phyloP scores from a whole-genome alignment of 2,113 vertebrate species.

The Octodon degus region DNA sequence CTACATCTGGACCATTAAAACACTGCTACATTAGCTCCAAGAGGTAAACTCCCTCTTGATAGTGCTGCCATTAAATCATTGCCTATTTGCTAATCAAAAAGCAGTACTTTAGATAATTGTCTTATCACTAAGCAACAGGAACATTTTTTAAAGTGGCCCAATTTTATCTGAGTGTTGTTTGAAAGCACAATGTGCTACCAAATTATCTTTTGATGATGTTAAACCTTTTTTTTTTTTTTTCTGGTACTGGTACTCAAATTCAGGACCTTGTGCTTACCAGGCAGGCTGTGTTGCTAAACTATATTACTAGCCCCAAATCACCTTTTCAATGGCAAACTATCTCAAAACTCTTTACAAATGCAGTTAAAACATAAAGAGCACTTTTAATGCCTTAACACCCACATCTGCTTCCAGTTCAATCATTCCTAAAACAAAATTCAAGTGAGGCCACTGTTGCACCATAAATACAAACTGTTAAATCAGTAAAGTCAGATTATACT shows the following conservation, averaged over 20 bases:
- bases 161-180: not conserved
- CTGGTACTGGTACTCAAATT: too few species aligned
- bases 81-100: not conserved
- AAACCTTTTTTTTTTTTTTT: too few species aligned
- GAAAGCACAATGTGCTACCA: not conserved
- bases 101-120: not conserved
- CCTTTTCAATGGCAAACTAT: slow-evolving; percentile 4
- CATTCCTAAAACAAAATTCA: not conserved
- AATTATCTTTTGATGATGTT: not conserved
- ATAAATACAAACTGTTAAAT: slow-evolving; percentile 3
- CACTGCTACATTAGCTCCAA: not conserved
- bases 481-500: not conserved
- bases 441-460: not conserved
- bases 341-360: not conserved
- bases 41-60: not conserved
- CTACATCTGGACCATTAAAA: not conserved
- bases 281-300: too few species aligned
- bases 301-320: not conserved
- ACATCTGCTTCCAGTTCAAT: slow-evolving; percentile 29
- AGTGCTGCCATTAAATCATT: not conserved
- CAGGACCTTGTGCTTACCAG: too few species aligned
- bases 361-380: not conserved
- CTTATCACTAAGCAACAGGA: not conserved
- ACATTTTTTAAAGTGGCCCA: not conserved
- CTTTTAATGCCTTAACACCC: not conserved